Evolutionary conservation across 2,113 vertebrate genomes (phyloP).

Genomic region (Cinclus mexicanus): DNA sequence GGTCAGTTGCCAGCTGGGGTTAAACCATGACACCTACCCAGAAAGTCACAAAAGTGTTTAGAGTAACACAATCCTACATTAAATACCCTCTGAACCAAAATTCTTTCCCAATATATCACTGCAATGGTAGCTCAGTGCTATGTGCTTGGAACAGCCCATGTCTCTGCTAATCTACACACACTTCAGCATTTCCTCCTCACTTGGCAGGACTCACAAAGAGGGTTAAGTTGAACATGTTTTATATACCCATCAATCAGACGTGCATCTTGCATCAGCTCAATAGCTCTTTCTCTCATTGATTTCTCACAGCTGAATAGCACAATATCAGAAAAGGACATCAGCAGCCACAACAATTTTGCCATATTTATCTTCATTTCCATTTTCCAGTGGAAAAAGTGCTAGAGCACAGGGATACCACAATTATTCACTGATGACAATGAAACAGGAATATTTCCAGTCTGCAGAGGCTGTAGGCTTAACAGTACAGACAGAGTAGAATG

Average conservation of each 20-base stretch:
- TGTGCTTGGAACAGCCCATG: background rate
- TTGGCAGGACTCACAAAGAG: background rate
- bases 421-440: background rate
- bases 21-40: background rate
- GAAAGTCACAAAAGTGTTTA: background rate
- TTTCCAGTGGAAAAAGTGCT: background rate
- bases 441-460: background rate
- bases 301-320: conserved; percentile 38
- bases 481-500: background rate
- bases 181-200: background rate
- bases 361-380: background rate
- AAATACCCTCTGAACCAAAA: background rate
- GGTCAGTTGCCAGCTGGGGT: background rate
- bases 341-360: background rate
- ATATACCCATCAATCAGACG: conserved; percentile 86
- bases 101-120: background rate
- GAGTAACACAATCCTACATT: background rate
- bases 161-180: background rate
- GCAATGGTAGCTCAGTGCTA: background rate
- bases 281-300: conserved; percentile 25
- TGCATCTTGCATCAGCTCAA: conserved; percentile 75
- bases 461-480: background rate
- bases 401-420: background rate
- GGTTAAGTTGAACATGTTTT: background rate
- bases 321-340: background rate